Conservation (phyloP, 2,797 vertebrate genomes). For the Champsocephalus gunnari region DNA sequence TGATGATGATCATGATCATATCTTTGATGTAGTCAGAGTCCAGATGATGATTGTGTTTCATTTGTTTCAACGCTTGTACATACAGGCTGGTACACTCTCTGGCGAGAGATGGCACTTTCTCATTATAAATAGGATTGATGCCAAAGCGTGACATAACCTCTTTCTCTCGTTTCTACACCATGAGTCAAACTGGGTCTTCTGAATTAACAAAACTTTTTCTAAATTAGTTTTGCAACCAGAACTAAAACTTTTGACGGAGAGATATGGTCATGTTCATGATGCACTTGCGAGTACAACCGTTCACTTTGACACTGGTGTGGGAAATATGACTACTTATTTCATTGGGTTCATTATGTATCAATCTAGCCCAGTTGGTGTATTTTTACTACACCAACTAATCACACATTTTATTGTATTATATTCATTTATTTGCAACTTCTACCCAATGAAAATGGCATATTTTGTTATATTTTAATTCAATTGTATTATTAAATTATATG, state of each 20-base stretch:
- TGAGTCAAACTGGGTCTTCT: neutral
- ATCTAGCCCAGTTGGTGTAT: neutral
- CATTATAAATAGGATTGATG: neutral
- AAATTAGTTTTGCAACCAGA: conserved; percentile 2
- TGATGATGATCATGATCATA: neutral
- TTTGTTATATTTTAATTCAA: neutral
- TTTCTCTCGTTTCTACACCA: neutral
- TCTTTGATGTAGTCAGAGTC: neutral
- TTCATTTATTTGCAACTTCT: neutral
- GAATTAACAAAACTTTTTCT: neutral
- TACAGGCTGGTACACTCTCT: conserved; percentile 2
- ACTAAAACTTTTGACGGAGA: neutral
- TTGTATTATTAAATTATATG: neutral
- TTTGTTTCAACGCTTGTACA: conserved; percentile 24
- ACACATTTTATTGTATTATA: neutral
- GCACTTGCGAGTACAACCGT: neutral
- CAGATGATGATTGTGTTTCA: conserved; percentile 34
- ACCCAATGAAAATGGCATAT: neutral
- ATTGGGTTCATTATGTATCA: neutral
- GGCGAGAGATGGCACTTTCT: neutral
- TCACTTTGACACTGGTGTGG: neutral
- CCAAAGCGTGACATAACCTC: neutral
- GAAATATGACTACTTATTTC: neutral
- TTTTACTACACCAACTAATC: neutral
- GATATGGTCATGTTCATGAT: no score